phyloP scores from a whole-genome alignment of 1,140 invertebrate genomes.

The Aphelinus atriplicis region DNA sequence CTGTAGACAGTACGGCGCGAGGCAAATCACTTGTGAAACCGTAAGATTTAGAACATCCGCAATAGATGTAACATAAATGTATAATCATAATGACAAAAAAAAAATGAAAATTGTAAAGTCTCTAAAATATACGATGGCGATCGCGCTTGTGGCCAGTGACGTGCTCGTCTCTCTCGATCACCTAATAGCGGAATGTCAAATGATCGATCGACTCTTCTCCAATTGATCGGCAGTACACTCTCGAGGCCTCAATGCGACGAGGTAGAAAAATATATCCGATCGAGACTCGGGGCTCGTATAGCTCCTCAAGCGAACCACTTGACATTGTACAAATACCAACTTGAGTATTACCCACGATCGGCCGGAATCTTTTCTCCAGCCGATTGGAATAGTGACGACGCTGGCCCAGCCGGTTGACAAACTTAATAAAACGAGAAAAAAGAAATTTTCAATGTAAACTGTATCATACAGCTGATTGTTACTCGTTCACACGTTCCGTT shows the following conservation, averaged over 20 bases:
- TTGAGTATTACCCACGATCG: neutral
- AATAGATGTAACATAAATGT: slow-evolving; percentile 63
- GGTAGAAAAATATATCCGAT: no score
- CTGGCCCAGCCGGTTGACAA: slow-evolving; percentile 40
- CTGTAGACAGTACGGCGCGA: slow-evolving; percentile 11
- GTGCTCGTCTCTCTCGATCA: slow-evolving; percentile 10
- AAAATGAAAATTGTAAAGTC: slow-evolving; percentile 30
- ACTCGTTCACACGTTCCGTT: slow-evolving; percentile 59
- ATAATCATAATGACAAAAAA: slow-evolving; percentile 55
- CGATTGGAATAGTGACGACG: slow-evolving; percentile 1
- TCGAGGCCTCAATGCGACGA: no score
- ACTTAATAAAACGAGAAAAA: slow-evolving; percentile 49
- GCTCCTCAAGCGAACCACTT: no score
- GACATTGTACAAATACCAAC: no score
- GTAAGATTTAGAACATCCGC: slow-evolving; percentile 57
- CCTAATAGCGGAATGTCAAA: no score
- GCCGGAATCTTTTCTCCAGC: slow-evolving; percentile 8
- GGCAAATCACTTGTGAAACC: slow-evolving; percentile 47
- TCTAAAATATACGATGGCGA: slow-evolving; percentile 10
- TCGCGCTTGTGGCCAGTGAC: slow-evolving; percentile 46
- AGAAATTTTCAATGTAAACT: slow-evolving; percentile 59
- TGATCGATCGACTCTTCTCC: no score
- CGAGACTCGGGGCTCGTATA: no score
- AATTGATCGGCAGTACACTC: no score
- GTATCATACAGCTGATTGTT: slow-evolving; percentile 58